Base-by-base conservation (phyloP, 2,888 invertebrate genomes). In the Prenolepis imparis region DNA sequence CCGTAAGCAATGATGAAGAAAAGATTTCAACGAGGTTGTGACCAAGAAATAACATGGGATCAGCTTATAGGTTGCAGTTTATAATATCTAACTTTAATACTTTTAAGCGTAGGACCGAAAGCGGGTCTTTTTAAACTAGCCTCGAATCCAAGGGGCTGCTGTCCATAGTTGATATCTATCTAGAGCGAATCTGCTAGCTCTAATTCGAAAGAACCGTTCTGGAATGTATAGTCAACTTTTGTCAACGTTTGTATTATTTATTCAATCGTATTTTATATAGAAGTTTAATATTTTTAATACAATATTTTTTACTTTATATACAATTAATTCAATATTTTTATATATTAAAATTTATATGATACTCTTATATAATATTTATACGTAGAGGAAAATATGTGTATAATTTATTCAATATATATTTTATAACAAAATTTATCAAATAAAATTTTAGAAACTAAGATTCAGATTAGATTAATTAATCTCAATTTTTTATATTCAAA, bases 41-140 rank as follows among this genome's bases (percentile, higher is more conserved):
- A 94, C 93, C 94, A 93, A 93, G 87, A 91, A 94, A 93, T 90
- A 92, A 91, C 88, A 93, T 93, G 93, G 94, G 93, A 94, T 93
- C 93, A 93, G 93, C 92, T 93, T 93, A 72, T 75, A 93, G 91
- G 93, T 91, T 93, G 92, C 93, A 93, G 91, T 93, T 93, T 93
- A 91, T 91, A 91, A 91, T 89, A 92, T 66, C 72, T 91, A 93
- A 91, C 88, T 89, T 88, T 90, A 89, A 88, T 89, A 90, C 81
- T 75, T 90, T 88, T 52, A 88, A 88, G 85, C 84, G 68, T 90
- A 90, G 78, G 83, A 68, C 57, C 59, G n/a, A 36, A 44, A 70
- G 84, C 88, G 90, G 75, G 84, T 84, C 78, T 85, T 87, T 90
- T 88, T 88, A 82, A 84, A 66, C 74, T 68, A 73, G 61, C 61